Evolutionary conservation across 2,888 invertebrate genomes (phyloP).

Genomic region (Amblyjoppa fuscipennis): DNA sequence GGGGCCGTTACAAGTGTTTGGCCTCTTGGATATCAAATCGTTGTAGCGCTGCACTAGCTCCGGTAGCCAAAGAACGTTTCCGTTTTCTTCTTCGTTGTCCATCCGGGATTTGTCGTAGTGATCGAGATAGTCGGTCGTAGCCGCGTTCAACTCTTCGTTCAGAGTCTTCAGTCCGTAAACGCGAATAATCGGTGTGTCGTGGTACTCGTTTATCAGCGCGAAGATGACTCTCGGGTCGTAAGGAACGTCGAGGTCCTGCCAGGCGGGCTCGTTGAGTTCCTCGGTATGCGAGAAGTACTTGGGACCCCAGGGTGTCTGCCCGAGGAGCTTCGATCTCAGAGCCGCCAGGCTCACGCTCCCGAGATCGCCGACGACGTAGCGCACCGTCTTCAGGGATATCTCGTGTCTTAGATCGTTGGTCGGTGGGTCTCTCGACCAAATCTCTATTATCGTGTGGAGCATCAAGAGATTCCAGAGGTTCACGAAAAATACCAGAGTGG

Average conservation of each 20-base stretch:
- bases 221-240: slow-evolving; percentile 81
- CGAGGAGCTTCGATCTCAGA: slow-evolving; percentile 79
- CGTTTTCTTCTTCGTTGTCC: slow-evolving; percentile 13
- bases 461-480: slow-evolving; percentile 84
- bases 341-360: slow-evolving; percentile 82
- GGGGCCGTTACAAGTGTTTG: background rate
- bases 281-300: slow-evolving; percentile 75
- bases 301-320: slow-evolving; percentile 69
- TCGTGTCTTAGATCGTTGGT: slow-evolving; percentile 74
- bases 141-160: slow-evolving; percentile 74
- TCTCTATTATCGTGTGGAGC: slow-evolving; percentile 79
- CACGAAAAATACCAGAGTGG: slow-evolving; percentile 81
- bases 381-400: slow-evolving; percentile 78
- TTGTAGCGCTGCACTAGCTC: slow-evolving; percentile 77
- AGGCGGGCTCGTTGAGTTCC: slow-evolving; percentile 81
- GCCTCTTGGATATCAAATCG: slow-evolving; percentile 69
- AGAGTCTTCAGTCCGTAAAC: slow-evolving; percentile 77
- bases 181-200: slow-evolving; percentile 76
- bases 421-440: slow-evolving; percentile 78
- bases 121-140: slow-evolving; percentile 74
- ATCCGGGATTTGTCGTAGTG: slow-evolving; percentile 65
- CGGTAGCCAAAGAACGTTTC: slow-evolving; percentile 70
- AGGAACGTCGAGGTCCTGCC: slow-evolving; percentile 81
- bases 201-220: slow-evolving; percentile 80
- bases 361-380: slow-evolving; percentile 83